Evolutionary conservation across 2,888 invertebrate species (phyloP).

Genomic region (Branchipolynoe longqiensis): DNA sequence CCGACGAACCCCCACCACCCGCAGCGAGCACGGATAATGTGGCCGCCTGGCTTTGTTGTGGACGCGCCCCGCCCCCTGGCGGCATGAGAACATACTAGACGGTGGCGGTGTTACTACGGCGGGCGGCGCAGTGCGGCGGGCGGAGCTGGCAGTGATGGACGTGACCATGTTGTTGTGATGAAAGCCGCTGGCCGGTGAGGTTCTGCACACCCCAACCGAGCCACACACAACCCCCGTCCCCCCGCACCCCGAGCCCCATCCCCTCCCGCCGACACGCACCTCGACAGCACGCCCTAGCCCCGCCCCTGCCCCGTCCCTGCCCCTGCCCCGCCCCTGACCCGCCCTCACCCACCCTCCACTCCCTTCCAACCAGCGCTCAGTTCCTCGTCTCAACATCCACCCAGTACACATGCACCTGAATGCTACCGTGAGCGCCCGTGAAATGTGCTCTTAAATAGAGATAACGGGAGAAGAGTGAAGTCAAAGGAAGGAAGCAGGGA

Average conservation of each 20-base stretch:
- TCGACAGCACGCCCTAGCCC: not conserved
- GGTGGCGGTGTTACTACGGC: too few species aligned
- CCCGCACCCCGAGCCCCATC: not conserved
- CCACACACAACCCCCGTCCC: not conserved
- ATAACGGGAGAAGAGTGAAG: not conserved
- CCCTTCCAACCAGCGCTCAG: too few species aligned
- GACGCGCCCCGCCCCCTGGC: not conserved
- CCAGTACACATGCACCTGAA: too few species aligned
- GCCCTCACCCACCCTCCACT: not conserved
- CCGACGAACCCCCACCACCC: too few species aligned
- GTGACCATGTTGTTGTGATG: constrained; percentile 13
- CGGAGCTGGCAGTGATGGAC: not conserved
- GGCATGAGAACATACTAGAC: too few species aligned
- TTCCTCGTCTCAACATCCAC: too few species aligned
- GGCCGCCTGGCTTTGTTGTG: not conserved
- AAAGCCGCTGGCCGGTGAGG: constrained; percentile 21
- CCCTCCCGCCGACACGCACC: not conserved
- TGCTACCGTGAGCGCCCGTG: too few species aligned
- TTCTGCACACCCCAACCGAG: not conserved
- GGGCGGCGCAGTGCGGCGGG: too few species aligned
- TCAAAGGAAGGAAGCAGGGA: too few species aligned
- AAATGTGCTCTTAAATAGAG: not conserved
- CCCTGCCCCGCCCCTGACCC: not conserved
- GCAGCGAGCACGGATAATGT: not conserved
- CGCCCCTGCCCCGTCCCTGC: not conserved